Percentiles rank a stretch among this genome's conserved stretches.
phyloP scores from a whole-genome alignment of 2,888 invertebrate species.

The Seira sanloemensis region DNA sequence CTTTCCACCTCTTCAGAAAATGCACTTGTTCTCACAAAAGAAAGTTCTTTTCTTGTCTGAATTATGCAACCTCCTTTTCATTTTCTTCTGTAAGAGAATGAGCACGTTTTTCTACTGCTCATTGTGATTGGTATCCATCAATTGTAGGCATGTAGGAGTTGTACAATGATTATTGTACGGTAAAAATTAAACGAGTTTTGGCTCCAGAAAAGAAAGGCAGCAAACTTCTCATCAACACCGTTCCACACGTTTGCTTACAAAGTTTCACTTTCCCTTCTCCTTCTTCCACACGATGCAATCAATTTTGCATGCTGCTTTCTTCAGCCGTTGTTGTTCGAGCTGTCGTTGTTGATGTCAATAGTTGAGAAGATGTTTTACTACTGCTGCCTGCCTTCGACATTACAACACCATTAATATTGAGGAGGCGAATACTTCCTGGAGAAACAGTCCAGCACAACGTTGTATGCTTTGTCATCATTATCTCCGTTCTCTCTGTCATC shows the following conservation, averaged over 20 bases:
- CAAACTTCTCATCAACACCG: background rate
- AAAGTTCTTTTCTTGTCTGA: too few relatives aligned
- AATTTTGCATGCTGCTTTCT: background rate
- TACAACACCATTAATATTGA: background rate
- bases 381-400: background rate
- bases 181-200: too few relatives aligned
- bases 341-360: slow-evolving; percentile 50
- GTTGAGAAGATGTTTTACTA: slow-evolving; percentile 23
- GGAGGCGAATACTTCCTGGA: background rate
- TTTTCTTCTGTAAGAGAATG: too few relatives aligned
- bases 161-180: too few relatives aligned
- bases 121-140: too few relatives aligned
- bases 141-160: too few relatives aligned
- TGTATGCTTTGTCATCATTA: background rate
- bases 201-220: too few relatives aligned
- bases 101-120: too few relatives aligned
- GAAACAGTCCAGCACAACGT: background rate
- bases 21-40: too few relatives aligned
- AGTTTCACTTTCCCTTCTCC: background rate
- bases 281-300: background rate
- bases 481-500: background rate
- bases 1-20: too few relatives aligned
- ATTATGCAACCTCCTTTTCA: too few relatives aligned
- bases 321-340: background rate
- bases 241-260: background rate